Evolutionary conservation across 2,797 vertebrate genomes (phyloP).

Genomic region (Liasis olivaceus): DNA sequence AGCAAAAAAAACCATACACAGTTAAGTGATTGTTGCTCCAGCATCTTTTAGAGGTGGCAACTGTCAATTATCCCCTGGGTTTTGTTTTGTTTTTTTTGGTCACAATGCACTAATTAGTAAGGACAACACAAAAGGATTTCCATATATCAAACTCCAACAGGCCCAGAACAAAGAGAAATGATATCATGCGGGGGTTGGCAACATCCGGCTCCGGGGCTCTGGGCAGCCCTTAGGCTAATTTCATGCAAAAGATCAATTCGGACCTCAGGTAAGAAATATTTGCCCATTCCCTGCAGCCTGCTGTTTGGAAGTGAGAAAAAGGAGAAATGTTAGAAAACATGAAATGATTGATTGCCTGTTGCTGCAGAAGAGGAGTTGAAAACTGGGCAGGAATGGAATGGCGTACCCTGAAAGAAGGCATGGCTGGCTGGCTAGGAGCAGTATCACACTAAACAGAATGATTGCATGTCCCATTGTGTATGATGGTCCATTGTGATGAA

Average conservation of each 20-base stretch:
- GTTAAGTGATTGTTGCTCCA: neutral
- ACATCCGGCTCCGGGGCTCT: neutral
- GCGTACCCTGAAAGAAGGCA: neutral
- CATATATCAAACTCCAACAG: neutral
- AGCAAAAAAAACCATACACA: neutral
- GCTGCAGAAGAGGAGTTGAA: neutral
- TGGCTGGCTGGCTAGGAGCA: neutral
- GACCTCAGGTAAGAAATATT: neutral
- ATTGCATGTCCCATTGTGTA: neutral
- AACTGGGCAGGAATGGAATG: neutral
- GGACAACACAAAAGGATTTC: neutral
- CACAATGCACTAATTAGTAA: neutral
- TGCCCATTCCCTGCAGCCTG: neutral
- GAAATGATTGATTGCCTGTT: neutral
- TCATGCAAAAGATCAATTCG: neutral
- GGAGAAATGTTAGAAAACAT: neutral
- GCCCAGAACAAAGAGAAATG: neutral
- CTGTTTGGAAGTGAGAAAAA: neutral
- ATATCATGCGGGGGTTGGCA: neutral
- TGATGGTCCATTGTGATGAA: neutral
- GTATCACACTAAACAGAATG: neutral
- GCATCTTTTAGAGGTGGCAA: neutral
- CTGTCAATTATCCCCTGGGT: neutral
- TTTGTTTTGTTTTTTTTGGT: neutral
- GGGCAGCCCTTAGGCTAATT: neutral